Evolutionary conservation across 2,113 vertebrate species (phyloP).

Genomic region (Myotis yumanensis): DNA sequence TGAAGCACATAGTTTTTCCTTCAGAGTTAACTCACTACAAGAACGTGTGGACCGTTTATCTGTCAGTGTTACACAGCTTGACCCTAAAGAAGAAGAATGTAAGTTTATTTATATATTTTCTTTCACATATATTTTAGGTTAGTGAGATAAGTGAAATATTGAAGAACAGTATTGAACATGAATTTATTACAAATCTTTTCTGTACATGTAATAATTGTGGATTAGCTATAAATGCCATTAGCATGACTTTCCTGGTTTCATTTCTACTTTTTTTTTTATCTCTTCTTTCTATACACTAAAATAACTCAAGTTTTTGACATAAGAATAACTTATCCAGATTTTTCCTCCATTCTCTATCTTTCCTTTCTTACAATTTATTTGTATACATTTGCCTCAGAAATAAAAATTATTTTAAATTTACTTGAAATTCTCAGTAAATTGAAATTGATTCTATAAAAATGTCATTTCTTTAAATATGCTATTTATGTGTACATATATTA

Average conservation of each 20-base stretch:
- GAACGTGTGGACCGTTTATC: slow-evolving; percentile 98
- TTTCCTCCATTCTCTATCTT: slow-evolving; percentile 4
- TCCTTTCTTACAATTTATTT: slow-evolving; percentile 34
- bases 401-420: slow-evolving; percentile 45
- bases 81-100: slow-evolving; percentile 99
- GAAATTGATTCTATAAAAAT: background rate
- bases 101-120: slow-evolving; percentile 82
- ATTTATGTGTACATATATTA: slow-evolving; percentile 9
- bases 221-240: slow-evolving; percentile 20
- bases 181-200: slow-evolving; percentile 38
- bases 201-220: background rate
- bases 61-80: slow-evolving; percentile 98
- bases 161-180: background rate
- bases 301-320: background rate
- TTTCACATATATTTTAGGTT: background rate
- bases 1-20: slow-evolving; percentile 98
- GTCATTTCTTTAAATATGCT: slow-evolving; percentile 1
- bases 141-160: background rate
- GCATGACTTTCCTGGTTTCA: background rate
- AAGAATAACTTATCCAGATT: background rate
- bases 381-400: slow-evolving; percentile 12
- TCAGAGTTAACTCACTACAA: slow-evolving; percentile 98
- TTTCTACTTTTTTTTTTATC: background rate
- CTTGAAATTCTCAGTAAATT: slow-evolving; percentile 4
- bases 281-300: background rate